These are phyloP conservation scores for Alaudala cheleensis DNA, from an alignment of 2,113 vertebrate species.

Conservation along the genomic window DNA sequence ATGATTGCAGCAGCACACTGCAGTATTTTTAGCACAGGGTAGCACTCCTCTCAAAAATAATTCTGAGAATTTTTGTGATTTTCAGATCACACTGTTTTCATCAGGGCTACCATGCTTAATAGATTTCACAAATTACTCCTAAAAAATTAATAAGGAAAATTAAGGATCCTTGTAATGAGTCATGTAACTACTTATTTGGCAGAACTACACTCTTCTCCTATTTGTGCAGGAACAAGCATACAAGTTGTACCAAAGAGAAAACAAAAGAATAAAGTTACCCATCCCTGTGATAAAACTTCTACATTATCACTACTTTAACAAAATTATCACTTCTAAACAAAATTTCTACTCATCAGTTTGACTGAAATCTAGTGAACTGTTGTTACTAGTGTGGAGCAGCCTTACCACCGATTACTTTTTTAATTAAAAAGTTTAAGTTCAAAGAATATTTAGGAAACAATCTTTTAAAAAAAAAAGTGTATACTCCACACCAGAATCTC, in stretches of 20 bases:
- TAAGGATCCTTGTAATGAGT: conserved; percentile 46
- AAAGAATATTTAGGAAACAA: not conserved
- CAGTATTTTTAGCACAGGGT: conserved; percentile 67
- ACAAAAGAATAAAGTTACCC: not conserved
- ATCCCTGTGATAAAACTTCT: not conserved
- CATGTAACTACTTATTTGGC: conserved; percentile 51
- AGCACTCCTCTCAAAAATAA: conserved; percentile 78
- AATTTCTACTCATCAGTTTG: not conserved
- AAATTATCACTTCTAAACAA: not conserved
- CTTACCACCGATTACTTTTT: not conserved
- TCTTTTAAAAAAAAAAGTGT: not conserved
- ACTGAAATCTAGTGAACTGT: not conserved
- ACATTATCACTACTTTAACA: not conserved
- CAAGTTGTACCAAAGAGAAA: not conserved
- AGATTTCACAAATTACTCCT: conserved; percentile 52
- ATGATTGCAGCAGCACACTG: conserved; percentile 70
- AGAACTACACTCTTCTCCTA: not conserved
- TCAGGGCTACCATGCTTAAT: conserved; percentile 11
- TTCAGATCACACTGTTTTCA: conserved; percentile 53
- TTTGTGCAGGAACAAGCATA: not conserved
- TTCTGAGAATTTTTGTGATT: conserved; percentile 46
- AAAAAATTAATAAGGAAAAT: conserved; percentile 61
- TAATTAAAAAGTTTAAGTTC: not conserved
- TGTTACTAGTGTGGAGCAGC: not conserved
- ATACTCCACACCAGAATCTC: not conserved